A percentile compares a stretch with the other conserved stretches of the same genome.
phyloP scores from a whole-genome alignment of 2,797 vertebrate genomes.

The Coregonus suidteri region DNA sequence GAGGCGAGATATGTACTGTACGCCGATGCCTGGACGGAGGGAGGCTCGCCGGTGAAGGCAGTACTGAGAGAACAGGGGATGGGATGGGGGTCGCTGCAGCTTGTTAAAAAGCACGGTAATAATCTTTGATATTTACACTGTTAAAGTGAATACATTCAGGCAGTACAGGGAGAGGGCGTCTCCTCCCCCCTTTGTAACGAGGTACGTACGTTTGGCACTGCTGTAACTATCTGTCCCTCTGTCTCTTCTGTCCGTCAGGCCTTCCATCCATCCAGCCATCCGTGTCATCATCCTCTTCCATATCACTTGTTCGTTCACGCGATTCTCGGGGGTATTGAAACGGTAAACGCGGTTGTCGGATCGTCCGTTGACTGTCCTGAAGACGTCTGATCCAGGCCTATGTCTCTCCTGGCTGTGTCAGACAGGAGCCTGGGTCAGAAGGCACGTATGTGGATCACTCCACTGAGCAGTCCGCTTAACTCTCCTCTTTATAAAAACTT shows the following conservation, averaged over 20 bases:
- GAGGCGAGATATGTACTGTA: not conserved
- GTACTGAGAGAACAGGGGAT: conserved; percentile 6
- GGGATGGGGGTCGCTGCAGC: conserved; percentile 43
- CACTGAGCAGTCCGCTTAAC: conserved; percentile 24
- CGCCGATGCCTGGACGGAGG: not conserved
- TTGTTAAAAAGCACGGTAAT: conserved; percentile 66
- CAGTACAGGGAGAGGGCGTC: conserved; percentile 37
- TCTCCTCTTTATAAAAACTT: conserved; percentile 56
- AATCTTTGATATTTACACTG: conserved; percentile 74
- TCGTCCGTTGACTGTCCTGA: conserved; percentile 28
- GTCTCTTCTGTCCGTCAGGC: not conserved
- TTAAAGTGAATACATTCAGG: conserved; percentile 77
- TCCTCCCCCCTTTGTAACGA: conserved; percentile 56
- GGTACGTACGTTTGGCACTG: conserved; percentile 74
- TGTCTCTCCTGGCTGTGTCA: conserved; percentile 28
- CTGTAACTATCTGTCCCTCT: conserved; percentile 42
- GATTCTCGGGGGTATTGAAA: conserved; percentile 20
- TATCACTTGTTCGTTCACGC: conserved; percentile 14
- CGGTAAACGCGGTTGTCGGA: conserved; percentile 40
- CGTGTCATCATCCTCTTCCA: not conserved
- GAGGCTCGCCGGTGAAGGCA: conserved; percentile 23
- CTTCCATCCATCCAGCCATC: not conserved
- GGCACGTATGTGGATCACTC: conserved; percentile 66
- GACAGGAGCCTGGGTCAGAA: conserved; percentile 69
- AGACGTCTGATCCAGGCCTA: conserved; percentile 20